A percentile compares a stretch with the other conserved stretches of the same genome.
Evolutionary conservation across 2,888 invertebrate species (phyloP).

Genomic region (Plebejus argus): DNA sequence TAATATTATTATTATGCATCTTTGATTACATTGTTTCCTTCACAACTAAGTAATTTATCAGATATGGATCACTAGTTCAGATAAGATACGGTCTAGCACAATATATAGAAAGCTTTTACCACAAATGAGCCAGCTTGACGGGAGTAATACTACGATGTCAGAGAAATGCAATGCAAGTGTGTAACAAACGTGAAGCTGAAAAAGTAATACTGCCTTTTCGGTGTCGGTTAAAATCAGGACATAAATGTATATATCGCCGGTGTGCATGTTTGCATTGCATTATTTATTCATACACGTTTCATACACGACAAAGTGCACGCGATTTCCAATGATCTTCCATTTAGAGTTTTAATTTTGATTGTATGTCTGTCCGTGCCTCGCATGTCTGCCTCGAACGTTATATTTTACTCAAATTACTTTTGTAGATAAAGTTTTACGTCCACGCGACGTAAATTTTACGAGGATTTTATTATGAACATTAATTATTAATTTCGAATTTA

Average conservation of each 20-base stretch:
- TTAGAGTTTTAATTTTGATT: constrained; percentile 19
- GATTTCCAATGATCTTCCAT: constrained; percentile 11
- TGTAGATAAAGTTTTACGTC: constrained; percentile 1
- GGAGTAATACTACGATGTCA: too few relatives aligned
- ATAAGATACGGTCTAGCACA: too few relatives aligned
- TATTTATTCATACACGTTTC: constrained; percentile 24
- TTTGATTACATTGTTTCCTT: too few relatives aligned
- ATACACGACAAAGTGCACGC: constrained; percentile 25
- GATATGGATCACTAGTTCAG: too few relatives aligned
- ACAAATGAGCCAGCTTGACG: too few relatives aligned
- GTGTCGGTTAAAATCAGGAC: neutral
- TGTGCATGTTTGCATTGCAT: constrained; percentile 27
- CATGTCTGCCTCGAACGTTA: neutral
- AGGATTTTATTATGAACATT: neutral
- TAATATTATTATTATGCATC: too few relatives aligned
- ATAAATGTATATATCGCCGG: neutral
- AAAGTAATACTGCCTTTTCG: too few relatives aligned
- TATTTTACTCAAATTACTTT: constrained; percentile 15
- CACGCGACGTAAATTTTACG: neutral
- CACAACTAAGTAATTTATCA: too few relatives aligned
- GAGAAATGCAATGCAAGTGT: too few relatives aligned
- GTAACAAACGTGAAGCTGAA: too few relatives aligned
- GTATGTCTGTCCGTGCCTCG: neutral
- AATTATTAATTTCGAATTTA: neutral
- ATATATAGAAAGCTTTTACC: too few relatives aligned